A percentile compares a stretch with the other conserved stretches of the same genome.
These are phyloP conservation scores for Achatina immaculata DNA, from an alignment of 1,140 invertebrate genomes.

Conservation along the genomic window DNA sequence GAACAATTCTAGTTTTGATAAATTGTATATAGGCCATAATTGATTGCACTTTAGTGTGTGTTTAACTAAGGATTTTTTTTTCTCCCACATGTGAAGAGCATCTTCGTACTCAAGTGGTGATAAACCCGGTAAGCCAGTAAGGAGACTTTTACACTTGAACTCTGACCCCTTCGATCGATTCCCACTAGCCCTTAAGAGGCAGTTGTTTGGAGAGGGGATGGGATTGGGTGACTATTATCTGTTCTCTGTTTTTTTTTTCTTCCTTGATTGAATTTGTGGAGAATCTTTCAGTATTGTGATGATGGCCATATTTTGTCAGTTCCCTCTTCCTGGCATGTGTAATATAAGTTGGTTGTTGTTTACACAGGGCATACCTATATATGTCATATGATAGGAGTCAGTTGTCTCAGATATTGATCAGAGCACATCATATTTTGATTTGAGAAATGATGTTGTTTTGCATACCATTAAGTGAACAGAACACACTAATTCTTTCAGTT, in stretches of 20 bases:
- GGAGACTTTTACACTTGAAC: slow-evolving; percentile 23
- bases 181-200: slow-evolving; percentile 19
- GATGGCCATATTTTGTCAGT: background rate
- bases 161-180: slow-evolving; percentile 27
- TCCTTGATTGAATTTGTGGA: background rate
- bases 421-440: too few relatives aligned
- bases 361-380: background rate
- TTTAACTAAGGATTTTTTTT: too few relatives aligned
- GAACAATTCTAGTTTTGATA: too few relatives aligned
- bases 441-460: too few relatives aligned
- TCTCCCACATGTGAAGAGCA: too few relatives aligned
- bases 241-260: slow-evolving; percentile 1
- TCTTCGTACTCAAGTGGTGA: slow-evolving; percentile 34
- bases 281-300: background rate
- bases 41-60: too few relatives aligned
- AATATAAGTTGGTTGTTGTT: background rate
- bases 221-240: slow-evolving; percentile 35
- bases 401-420: too few relatives aligned
- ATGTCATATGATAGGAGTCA: too few relatives aligned
- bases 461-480: too few relatives aligned
- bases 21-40: too few relatives aligned
- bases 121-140: slow-evolving; percentile 33
- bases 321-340: background rate
- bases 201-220: slow-evolving; percentile 32
- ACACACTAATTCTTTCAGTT: too few relatives aligned